Base-by-base conservation (phyloP, 2,888 invertebrate species). In the Macaria notata region DNA sequence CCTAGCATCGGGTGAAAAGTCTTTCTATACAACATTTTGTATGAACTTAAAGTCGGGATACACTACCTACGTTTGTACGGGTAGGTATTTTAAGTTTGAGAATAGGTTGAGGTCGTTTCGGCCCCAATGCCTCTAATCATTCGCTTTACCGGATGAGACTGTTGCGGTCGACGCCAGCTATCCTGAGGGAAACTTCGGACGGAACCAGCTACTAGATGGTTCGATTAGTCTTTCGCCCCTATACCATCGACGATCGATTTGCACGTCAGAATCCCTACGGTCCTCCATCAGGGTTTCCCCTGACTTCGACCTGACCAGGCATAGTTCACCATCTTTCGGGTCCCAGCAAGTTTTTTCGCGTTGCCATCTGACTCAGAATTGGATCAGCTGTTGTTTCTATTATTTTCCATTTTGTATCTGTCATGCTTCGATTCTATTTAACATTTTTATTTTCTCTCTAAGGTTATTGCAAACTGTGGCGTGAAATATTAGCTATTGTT, bases 181-280 rank as follows among this genome's bases (percentile, higher is more conserved):
- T 94, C 94, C 93, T 94, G 94, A 94, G 94, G 93, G 94, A 94
- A 94, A 94, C 94, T 94, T 94, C 94, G 93, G 93, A 92, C 91
- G 94, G 93, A 94, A 94, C 94, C 94, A 94, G 94, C 94, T 94
- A 94, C 93, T 94, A 94, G 94, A 94, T 94, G 94, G 94, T 94
- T 94, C 93, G 93, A 94, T 94, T 94, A 93, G 92, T 92, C 92
- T 93, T 93, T 92, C 92, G 92, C 93, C 94, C 93, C 94, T 94
- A 94, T 94, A 94, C 94, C 93, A 94, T 93, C 85, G 93, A 94
- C 93, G 94, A 94, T 94, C 94, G 94, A 95, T 95, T 95, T 94
- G 94, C 94, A 94, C 94, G 93, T 94, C 94, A 94, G 94, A 94
- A 93, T 92, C 93, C 93, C 93, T 94, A 84, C 94, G 93, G 93